Evolutionary conservation across 2,888 invertebrate genomes (phyloP).

Genomic region (Hybos culiciformis): DNA sequence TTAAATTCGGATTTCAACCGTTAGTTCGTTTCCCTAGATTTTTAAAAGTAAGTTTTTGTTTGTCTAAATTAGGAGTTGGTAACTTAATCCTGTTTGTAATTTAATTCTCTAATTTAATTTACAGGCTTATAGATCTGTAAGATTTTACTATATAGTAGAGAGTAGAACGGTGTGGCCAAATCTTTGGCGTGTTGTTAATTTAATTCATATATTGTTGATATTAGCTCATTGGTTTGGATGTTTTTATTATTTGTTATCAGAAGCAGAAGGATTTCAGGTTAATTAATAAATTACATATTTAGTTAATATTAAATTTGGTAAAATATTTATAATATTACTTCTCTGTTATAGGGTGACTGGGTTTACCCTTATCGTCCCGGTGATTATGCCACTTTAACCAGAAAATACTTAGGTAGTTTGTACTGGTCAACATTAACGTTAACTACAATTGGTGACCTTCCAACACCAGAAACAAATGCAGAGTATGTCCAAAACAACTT

Average conservation of each 20-base stretch:
- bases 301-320: too few species aligned
- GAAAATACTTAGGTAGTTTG: slow-evolving; percentile 86
- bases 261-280: slow-evolving; percentile 75
- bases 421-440: slow-evolving; percentile 95
- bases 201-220: slow-evolving; percentile 87
- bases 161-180: slow-evolving; percentile 92
- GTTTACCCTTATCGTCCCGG: slow-evolving; percentile 78
- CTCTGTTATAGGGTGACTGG: slow-evolving; percentile 61
- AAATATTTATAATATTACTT: too few species aligned
- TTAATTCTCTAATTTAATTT: slow-evolving; percentile 11
- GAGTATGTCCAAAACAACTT: slow-evolving; percentile 58
- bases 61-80: slow-evolving; percentile 6
- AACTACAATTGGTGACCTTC: slow-evolving; percentile 91
- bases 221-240: slow-evolving; percentile 97
- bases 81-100: not conserved
- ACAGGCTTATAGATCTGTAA: slow-evolving; percentile 81
- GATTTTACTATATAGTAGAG: slow-evolving; percentile 92
- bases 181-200: slow-evolving; percentile 87
- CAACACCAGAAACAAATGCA: slow-evolving; percentile 89
- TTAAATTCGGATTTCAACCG: slow-evolving; percentile 69
- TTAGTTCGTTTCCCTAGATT: slow-evolving; percentile 80
- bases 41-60: slow-evolving; percentile 50
- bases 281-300: too few species aligned
- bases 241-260: slow-evolving; percentile 88
- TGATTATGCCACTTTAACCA: slow-evolving; percentile 75